Conservation (phyloP, 2,113 vertebrate genomes). For the Tetrax tetrax region DNA sequence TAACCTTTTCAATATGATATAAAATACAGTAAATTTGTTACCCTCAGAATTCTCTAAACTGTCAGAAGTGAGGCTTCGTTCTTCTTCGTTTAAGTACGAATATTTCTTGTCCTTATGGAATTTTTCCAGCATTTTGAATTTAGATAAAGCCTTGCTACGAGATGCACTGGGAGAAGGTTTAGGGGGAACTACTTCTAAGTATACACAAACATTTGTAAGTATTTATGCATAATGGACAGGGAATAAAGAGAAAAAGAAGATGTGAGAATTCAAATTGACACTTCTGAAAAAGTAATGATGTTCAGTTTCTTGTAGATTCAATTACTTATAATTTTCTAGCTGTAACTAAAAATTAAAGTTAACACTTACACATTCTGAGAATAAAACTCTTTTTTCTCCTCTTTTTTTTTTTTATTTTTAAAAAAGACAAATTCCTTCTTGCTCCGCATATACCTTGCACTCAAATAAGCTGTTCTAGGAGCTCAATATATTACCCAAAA, state of each 20-base stretch:
- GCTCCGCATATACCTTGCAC: background rate
- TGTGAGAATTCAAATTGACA: background rate
- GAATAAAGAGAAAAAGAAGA: conserved; percentile 24
- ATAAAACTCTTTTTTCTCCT: background rate
- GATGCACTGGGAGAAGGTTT: conserved; percentile 69
- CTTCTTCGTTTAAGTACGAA: background rate
- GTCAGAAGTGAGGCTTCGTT: background rate
- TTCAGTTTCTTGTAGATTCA: background rate
- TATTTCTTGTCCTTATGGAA: conserved; percentile 48
- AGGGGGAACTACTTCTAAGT: conserved; percentile 36
- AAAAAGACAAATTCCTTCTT: background rate
- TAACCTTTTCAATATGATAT: background rate
- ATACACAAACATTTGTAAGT: background rate
- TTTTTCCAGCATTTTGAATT: conserved; percentile 50
- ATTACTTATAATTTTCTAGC: background rate
- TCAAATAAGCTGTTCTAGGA: background rate
- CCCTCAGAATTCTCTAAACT: conserved; percentile 48
- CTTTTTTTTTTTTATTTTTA: background rate
- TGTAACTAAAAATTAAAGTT: background rate
- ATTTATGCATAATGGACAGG: background rate
- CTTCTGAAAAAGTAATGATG: background rate
- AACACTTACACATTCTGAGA: background rate
- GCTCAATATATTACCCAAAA: background rate
- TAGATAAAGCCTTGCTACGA: conserved; percentile 71
- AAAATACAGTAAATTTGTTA: conserved; percentile 45